These are phyloP conservation scores for Tupiocoris notatus DNA, from an alignment of 2,888 invertebrate genomes.

Conservation along the genomic window DNA sequence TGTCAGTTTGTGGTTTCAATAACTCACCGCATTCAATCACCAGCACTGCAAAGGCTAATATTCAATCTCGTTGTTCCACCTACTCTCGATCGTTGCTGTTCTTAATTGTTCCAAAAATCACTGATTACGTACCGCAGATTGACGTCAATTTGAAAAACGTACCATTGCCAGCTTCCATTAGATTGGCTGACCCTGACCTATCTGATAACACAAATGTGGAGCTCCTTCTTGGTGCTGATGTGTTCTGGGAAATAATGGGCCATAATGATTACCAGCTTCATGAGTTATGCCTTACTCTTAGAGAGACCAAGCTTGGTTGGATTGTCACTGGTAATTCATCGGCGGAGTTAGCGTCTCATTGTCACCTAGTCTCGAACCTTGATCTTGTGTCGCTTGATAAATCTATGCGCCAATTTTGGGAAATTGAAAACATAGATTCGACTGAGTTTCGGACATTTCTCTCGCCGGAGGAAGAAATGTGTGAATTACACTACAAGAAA, in stretches of 20 bases:
- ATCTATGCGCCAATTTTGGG: conserved; percentile 35
- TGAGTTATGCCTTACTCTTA: conserved; percentile 21
- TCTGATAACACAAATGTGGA: conserved; percentile 45
- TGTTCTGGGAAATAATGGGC: conserved; percentile 46
- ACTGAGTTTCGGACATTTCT: neutral
- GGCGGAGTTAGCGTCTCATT: conserved; percentile 2
- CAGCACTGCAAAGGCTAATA: neutral
- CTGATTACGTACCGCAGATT: conserved; percentile 46
- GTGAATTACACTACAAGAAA: conserved; percentile 19
- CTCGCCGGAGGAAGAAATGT: conserved; percentile 13
- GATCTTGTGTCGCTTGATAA: conserved; percentile 20
- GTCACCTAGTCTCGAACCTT: neutral
- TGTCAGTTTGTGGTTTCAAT: conserved; percentile 41
- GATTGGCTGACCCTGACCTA: conserved; percentile 47
- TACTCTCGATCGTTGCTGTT: conserved; percentile 43
- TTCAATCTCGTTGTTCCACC: conserved; percentile 37
- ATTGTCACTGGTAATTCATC: conserved; percentile 38
- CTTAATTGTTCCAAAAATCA: conserved; percentile 47
- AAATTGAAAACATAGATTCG: conserved; percentile 2
- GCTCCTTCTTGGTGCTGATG: conserved; percentile 46
- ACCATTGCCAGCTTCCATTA: conserved; percentile 45
- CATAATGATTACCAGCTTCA: conserved; percentile 28
- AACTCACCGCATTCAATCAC: conserved; percentile 9
- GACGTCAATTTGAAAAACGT: conserved; percentile 36
- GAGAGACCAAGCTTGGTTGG: conserved; percentile 48